phyloP scores from a whole-genome alignment of 2,797 vertebrate species.

The Nasua narica region DNA sequence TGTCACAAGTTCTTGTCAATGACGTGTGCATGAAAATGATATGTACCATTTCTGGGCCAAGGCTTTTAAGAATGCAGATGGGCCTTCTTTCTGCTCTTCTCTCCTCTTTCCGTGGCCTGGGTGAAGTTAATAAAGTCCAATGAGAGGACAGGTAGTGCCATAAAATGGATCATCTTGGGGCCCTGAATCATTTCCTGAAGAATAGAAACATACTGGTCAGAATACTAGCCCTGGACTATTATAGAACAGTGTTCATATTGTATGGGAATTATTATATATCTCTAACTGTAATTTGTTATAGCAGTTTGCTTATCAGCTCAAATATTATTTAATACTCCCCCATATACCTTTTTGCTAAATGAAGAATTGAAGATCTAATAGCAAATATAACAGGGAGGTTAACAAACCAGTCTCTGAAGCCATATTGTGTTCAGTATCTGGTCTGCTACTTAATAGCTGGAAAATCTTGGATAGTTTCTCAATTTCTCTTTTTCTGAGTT shows the following conservation, averaged over 20 bases:
- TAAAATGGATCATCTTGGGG: neutral
- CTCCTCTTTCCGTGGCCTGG: fast-evolving
- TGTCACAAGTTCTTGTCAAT: neutral
- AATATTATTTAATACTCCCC: neutral
- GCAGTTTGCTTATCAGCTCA: neutral
- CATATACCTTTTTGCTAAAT: neutral
- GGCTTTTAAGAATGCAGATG: neutral
- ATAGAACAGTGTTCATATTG: neutral
- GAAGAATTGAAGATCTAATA: neutral
- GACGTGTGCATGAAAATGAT: neutral
- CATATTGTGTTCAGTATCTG: neutral
- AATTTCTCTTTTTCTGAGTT: neutral
- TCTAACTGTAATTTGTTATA: neutral
- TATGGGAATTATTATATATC: neutral
- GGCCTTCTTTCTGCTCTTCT: neutral
- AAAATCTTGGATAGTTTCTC: neutral
- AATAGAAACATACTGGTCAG: neutral
- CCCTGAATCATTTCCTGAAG: neutral
- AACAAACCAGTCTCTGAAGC: neutral
- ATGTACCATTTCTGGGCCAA: neutral
- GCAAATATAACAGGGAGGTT: neutral
- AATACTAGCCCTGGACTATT: neutral
- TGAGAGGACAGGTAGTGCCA: neutral
- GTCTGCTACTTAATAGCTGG: neutral
- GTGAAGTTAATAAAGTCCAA: neutral